Conservation (phyloP, 2,113 vertebrate species). For the Craseonycteris thonglongyai region DNA sequence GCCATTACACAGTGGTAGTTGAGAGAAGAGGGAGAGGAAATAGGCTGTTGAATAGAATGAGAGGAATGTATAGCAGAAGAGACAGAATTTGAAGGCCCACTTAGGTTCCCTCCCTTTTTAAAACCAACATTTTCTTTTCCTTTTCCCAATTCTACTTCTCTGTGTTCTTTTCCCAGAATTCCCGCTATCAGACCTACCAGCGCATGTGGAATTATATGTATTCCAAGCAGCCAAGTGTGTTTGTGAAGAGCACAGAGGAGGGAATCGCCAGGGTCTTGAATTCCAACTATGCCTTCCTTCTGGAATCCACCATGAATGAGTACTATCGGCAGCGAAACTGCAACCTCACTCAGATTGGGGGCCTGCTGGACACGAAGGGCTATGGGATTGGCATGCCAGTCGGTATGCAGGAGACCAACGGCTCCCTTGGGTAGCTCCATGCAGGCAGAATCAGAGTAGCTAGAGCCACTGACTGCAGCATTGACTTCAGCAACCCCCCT, state of each 20-base stretch:
- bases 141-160: background rate
- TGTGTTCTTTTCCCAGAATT: constrained; percentile 85
- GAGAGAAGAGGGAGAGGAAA: background rate
- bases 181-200: constrained; percentile 98
- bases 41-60: background rate
- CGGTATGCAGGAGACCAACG: constrained; percentile 82
- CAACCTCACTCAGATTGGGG: constrained; percentile 98
- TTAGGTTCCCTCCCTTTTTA: background rate
- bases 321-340: constrained; percentile 98
- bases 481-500: background rate
- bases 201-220: constrained; percentile 99
- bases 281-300: constrained; percentile 97
- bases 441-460: constrained; percentile 22
- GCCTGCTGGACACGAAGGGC: constrained; percentile 98
- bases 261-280: constrained; percentile 96
- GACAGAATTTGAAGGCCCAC: background rate
- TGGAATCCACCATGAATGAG: constrained; percentile 99
- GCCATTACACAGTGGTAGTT: accelerated
- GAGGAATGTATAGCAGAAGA: background rate
- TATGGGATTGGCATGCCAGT: constrained; percentile 98
- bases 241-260: constrained; percentile 98
- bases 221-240: constrained; percentile 97
- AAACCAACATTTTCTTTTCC: background rate
- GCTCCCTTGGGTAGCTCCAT: constrained; percentile 30
- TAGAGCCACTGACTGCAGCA: background rate